Conservation (phyloP, 1,140 invertebrate species). For the Bombus cullumanus region DNA sequence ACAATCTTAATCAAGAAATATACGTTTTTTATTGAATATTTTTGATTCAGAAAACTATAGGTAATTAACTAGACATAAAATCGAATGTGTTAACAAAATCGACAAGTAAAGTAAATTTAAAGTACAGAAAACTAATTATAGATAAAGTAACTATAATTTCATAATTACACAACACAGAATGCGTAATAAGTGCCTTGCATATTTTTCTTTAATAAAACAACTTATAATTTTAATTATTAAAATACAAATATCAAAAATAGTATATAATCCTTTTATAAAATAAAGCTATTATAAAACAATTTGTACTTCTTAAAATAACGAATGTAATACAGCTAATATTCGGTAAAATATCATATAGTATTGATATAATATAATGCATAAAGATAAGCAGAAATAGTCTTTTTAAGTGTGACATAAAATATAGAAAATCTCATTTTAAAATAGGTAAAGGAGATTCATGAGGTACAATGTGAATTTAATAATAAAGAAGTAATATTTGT, state of each 20-base stretch:
- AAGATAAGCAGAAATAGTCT: constrained; percentile 5
- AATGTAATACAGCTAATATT: constrained; percentile 37
- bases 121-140: constrained; percentile 1
- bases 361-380: neutral
- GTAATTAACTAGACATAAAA: constrained; percentile 2
- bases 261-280: constrained; percentile 36
- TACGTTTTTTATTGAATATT: constrained; percentile 42
- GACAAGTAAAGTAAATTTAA: neutral
- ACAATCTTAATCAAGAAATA: constrained; percentile 28
- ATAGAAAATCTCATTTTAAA: constrained; percentile 39
- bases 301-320: constrained; percentile 15
- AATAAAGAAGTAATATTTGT: neutral
- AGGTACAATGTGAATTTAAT: neutral
- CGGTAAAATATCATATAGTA: constrained; percentile 11
- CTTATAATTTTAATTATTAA: constrained; percentile 27
- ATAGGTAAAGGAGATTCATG: neutral
- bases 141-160: neutral
- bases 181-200: constrained; percentile 72
- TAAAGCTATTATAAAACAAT: constrained; percentile 19
- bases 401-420: constrained; percentile 25
- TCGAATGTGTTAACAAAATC: constrained; percentile 10
- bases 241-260: constrained; percentile 35
- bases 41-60: neutral
- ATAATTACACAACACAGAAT: constrained; percentile 34
- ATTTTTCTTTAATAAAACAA: constrained; percentile 54